phyloP scores from a whole-genome alignment of 2,797 vertebrate genomes.

The Falco naumanni region DNA sequence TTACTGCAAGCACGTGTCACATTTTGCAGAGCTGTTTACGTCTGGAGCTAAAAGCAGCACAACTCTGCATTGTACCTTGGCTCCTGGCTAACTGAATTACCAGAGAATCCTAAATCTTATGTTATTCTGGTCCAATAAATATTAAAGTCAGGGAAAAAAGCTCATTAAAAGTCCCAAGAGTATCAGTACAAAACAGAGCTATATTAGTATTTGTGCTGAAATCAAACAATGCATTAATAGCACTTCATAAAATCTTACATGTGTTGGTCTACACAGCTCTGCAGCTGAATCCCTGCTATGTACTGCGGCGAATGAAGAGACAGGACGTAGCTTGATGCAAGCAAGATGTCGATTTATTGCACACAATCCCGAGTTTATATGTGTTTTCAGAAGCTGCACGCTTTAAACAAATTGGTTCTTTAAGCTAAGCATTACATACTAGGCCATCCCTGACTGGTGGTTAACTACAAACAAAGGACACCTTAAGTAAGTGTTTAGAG shows the following conservation, averaged over 20 bases:
- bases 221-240: not conserved
- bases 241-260: accelerated
- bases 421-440: no score
- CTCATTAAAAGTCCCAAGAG: not conserved
- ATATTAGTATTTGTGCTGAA: not conserved
- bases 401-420: no score
- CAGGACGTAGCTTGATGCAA: no score
- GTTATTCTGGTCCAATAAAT: not conserved
- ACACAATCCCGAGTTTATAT: no score
- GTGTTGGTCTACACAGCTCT: not conserved
- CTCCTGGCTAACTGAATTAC: not conserved
- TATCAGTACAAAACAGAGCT: not conserved
- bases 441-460: no score
- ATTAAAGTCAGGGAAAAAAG: not conserved
- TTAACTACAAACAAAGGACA: no score
- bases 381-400: no score
- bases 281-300: not conserved
- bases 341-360: no score
- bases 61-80: not conserved
- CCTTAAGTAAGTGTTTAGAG: no score
- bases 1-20: accelerated
- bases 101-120: not conserved
- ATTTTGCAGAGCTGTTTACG: not conserved
- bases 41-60: not conserved
- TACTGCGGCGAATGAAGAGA: no score